These are phyloP conservation scores for Cyrtonyx montezumae DNA, from an alignment of 2,113 vertebrate species.

Conservation along the genomic window DNA sequence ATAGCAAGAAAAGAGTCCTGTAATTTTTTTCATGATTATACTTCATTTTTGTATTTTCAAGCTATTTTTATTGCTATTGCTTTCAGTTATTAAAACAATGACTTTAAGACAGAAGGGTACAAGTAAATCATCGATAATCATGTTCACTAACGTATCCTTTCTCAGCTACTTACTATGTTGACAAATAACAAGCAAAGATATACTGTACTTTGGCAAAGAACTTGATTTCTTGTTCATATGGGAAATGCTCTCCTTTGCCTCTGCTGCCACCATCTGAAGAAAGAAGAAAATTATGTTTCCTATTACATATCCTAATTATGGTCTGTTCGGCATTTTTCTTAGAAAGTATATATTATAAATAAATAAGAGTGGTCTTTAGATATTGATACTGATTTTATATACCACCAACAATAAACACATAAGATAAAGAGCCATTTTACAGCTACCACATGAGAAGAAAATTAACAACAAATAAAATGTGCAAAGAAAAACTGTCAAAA, in stretches of 20 bases:
- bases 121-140: background rate
- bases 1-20: background rate
- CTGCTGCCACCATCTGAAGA: slow-evolving; percentile 85
- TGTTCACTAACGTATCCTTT: background rate
- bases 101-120: background rate
- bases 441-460: background rate
- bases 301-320: background rate
- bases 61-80: background rate
- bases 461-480: background rate
- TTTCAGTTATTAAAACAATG: background rate
- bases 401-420: background rate
- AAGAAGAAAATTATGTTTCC: slow-evolving; percentile 49
- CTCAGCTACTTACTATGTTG: background rate
- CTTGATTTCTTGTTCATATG: slow-evolving; percentile 95
- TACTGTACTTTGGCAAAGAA: slow-evolving; percentile 96
- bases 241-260: slow-evolving; percentile 87
- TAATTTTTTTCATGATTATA: background rate
- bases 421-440: background rate
- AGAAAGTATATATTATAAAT: background rate
- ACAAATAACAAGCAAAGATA: slow-evolving; percentile 52
- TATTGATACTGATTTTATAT: background rate
- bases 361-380: background rate
- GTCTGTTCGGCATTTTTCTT: background rate
- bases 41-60: background rate
- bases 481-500: background rate